A percentile compares a stretch with the other conserved stretches of the same genome.
phyloP scores from a whole-genome alignment of 2,797 vertebrate species.

The Zonotrichia albicollis region DNA sequence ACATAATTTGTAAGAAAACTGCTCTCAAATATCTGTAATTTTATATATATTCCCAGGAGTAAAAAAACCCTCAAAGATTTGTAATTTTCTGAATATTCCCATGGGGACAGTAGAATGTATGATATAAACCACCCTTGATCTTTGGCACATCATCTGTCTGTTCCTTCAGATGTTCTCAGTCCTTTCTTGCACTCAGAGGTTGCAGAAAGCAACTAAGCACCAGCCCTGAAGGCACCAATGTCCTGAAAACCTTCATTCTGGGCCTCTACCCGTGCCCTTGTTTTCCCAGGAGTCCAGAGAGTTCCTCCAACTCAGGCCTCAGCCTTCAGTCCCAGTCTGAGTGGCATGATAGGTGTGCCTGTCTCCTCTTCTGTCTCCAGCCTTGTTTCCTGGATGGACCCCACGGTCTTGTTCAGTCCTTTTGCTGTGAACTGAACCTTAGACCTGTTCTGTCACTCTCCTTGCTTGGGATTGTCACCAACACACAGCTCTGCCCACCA shows the following conservation, averaged over 20 bases:
- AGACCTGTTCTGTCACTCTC: background rate
- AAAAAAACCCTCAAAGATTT: background rate
- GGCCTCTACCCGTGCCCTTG: background rate
- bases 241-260: background rate
- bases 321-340: background rate
- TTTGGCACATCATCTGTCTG: background rate
- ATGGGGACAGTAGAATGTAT: background rate
- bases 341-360: background rate
- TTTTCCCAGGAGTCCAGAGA: background rate
- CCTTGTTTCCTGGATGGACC: background rate
- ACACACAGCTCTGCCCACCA: background rate
- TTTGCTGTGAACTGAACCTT: background rate
- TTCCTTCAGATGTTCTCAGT: background rate
- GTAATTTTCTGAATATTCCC: background rate
- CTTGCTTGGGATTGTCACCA: background rate
- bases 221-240: background rate
- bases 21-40: background rate
- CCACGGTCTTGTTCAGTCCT: background rate
- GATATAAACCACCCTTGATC: background rate
- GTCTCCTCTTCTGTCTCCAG: background rate
- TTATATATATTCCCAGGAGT: background rate
- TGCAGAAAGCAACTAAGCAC: background rate
- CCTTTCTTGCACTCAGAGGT: background rate
- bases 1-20: slow-evolving; percentile 14
- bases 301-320: background rate